These are phyloP conservation scores for Sitta europaea DNA, from an alignment of 2,113 vertebrate genomes.

Conservation along the genomic window DNA sequence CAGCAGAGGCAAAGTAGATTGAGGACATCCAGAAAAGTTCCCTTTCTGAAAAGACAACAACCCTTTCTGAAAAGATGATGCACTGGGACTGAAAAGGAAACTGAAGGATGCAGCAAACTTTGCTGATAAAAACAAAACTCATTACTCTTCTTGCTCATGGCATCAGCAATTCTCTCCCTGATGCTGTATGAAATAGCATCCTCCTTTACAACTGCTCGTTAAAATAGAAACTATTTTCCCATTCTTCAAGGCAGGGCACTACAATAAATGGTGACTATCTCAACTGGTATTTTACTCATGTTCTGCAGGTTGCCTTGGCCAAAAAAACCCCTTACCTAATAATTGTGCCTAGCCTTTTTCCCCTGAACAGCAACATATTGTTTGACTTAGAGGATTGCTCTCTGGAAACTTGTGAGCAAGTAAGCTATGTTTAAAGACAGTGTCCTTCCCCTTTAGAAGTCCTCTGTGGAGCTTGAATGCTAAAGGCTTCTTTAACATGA, in stretches of 20 bases:
- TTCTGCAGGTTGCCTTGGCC: background rate
- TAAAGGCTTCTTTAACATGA: background rate
- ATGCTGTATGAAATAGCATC: background rate
- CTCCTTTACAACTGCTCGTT: background rate
- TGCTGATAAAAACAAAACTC: background rate
- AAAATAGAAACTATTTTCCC: background rate
- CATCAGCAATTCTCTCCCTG: background rate
- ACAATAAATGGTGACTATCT: background rate
- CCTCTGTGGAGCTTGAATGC: background rate
- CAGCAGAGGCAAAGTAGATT: background rate
- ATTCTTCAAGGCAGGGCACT: background rate
- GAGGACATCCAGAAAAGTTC: background rate
- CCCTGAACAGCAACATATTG: background rate
- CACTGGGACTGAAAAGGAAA: background rate
- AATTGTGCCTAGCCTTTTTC: background rate
- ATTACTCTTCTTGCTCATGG: background rate
- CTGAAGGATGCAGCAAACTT: background rate
- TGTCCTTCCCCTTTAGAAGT: constrained; percentile 15
- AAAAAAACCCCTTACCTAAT: background rate
- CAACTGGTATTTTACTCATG: background rate
- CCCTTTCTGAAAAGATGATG: background rate
- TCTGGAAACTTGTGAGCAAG: background rate
- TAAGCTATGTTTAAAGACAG: background rate
- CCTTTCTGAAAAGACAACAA: background rate
- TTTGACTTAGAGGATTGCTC: background rate